Conservation (phyloP, 1,140 invertebrate genomes). For the Agrilus planipennis region DNA sequence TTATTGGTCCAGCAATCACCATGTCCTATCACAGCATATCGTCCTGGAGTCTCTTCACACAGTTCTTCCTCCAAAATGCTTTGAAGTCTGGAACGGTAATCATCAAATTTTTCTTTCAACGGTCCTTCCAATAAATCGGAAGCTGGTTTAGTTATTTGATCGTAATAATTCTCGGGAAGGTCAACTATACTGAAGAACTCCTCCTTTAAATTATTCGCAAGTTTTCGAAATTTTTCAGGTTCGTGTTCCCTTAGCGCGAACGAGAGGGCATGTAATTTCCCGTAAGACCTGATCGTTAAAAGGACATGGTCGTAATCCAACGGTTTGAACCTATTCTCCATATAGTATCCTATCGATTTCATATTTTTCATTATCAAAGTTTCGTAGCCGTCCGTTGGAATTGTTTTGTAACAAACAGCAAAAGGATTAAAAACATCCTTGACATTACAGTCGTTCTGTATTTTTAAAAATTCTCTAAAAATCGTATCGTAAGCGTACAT, state of each 20-base stretch:
- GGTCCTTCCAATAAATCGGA: no score
- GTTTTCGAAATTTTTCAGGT: slow-evolving; percentile 9
- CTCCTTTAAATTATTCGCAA: no score
- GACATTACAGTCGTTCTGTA: slow-evolving; percentile 21
- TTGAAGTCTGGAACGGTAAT: no score
- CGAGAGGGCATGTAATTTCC: slow-evolving; percentile 13
- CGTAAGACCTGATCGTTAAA: slow-evolving; percentile 11
- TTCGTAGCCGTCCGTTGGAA: slow-evolving; percentile 31
- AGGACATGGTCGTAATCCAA: slow-evolving; percentile 10
- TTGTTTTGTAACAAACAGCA: slow-evolving; percentile 32
- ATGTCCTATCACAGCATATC: no score
- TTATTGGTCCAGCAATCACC: no score
- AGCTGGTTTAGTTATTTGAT: no score
- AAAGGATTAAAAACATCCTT: slow-evolving; percentile 17
- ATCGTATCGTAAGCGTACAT: slow-evolving; percentile 21
- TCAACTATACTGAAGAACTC: no score
- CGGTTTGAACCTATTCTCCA: slow-evolving; percentile 34
- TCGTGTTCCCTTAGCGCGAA: slow-evolving; percentile 11
- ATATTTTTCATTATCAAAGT: slow-evolving; percentile 44
- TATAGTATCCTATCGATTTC: slow-evolving; percentile 29
- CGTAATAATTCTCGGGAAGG: no score
- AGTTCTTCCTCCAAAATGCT: no score
- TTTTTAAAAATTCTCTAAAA: slow-evolving; percentile 16
- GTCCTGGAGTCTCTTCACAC: no score
- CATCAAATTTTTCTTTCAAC: no score